Evolutionary conservation across 2,888 invertebrate genomes (phyloP), one percentile per base, ranked within the genome.

Genomic region (Keiferia lycopersicella): DNA sequence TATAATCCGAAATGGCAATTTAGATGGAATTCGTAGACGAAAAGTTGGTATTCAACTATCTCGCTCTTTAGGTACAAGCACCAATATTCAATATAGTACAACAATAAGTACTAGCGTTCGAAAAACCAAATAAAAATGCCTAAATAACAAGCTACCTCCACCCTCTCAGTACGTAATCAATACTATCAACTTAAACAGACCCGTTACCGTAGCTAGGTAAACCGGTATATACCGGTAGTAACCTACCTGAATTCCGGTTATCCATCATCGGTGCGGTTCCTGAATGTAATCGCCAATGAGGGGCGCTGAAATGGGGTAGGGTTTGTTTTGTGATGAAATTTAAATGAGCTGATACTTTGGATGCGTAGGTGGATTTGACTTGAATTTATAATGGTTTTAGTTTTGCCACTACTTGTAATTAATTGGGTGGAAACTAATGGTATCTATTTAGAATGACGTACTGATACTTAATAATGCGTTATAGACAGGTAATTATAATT

Each of bases 211-310:
- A 26, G 30, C 26, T 56, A 56, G 14, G 7, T 18, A 58, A 26
- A 60, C 60, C 41, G 45, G 60, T 60, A 38, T 1, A 14, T 26
- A 56, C 57, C 57, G 38, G 57, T 58, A 34, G 34, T 34, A 34
- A 34, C 34, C 34, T 34, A 34, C 34, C 34, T 34, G 22, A 22
- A 45, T 60, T 60, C 60, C 60, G 60, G 60, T 60, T 41, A 41
- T 60, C 60, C 45, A 60, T 60, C 60, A 60, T 58, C 38, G 58
- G 34, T n/a, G 20, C 38, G 58, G 58, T 58, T 39, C 58, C 58
- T 39, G 58, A 58, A 39, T 16, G 38, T 39, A 58, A 58, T 48
- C 12, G 50, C 39, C 45, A 62, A 16, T 58, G 48, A 60, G 58
- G 20, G 39, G 39, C 14, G 58, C 56, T 39, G 39, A 20, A 58